Conservation (phyloP, 2,113 vertebrate species). For the Neolamprologus cancellatus region DNA sequence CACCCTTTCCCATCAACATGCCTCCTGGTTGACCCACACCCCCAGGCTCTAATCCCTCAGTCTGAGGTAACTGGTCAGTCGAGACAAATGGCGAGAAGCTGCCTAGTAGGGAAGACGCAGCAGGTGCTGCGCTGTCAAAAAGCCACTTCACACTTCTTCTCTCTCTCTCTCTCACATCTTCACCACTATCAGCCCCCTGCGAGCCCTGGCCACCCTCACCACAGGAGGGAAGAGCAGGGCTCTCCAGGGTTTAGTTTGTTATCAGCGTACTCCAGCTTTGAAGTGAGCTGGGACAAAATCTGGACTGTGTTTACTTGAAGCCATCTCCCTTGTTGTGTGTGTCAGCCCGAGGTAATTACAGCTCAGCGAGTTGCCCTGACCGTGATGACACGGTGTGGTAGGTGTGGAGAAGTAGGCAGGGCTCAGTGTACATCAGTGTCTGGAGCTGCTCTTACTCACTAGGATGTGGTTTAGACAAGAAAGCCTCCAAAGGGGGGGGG, state of each 20-base stretch:
- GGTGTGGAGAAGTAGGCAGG: constrained; percentile 31
- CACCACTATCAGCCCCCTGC: background rate
- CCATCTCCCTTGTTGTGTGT: constrained; percentile 57
- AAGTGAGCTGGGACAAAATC: constrained; percentile 61
- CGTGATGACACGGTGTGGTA: constrained; percentile 37
- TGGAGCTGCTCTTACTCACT: constrained; percentile 65
- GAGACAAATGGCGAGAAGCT: constrained; percentile 56
- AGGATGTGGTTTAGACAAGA: constrained; percentile 61
- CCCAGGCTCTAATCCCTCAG: constrained; percentile 5
- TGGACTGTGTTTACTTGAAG: constrained; percentile 64
- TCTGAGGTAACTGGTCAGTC: constrained; percentile 29
- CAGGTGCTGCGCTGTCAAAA: constrained; percentile 71
- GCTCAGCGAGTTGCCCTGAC: constrained; percentile 34
- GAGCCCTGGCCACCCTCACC: constrained; percentile 4
- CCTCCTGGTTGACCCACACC: constrained; percentile 17
- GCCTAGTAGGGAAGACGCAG: constrained; percentile 41
- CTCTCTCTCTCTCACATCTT: constrained; percentile 6
- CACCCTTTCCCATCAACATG: constrained; percentile 10
- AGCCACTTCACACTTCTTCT: constrained; percentile 60
- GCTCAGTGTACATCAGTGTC: constrained; percentile 43
- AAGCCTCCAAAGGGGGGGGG: background rate
- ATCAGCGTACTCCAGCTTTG: constrained; percentile 68
- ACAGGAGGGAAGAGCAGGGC: constrained; percentile 14
- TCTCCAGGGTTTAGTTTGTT: constrained; percentile 56
- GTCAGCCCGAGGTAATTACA: constrained; percentile 59